Percentiles rank a stretch among this genome's conserved stretches.
phyloP scores from a whole-genome alignment of 1,140 invertebrate genomes.

The Heterodera schachtii region DNA sequence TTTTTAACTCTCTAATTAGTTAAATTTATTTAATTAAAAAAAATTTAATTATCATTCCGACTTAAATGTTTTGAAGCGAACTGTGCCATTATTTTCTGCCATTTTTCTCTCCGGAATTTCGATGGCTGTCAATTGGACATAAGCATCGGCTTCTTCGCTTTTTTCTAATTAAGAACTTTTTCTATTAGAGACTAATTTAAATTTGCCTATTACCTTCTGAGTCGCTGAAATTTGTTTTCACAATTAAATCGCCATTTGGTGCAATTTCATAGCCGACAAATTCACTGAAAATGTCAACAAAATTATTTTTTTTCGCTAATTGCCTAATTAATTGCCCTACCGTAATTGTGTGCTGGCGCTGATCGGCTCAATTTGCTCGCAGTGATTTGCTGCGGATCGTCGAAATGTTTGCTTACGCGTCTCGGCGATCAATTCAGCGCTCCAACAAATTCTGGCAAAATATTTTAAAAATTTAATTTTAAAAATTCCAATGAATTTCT shows the following conservation, averaged over 20 bases:
- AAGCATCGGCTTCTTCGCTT: constrained; percentile 44
- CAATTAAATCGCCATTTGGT: constrained; percentile 27
- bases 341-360: constrained; percentile 30
- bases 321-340: background rate
- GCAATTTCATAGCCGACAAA: constrained; percentile 46
- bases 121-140: constrained; percentile 54
- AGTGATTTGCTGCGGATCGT: constrained; percentile 42
- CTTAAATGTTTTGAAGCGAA: constrained; percentile 50
- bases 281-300: constrained; percentile 40
- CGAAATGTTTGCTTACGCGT: constrained; percentile 39
- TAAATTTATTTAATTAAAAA: constrained; percentile 1
- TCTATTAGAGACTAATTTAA: background rate
- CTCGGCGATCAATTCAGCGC: constrained; percentile 46
- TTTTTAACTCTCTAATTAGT: constrained; percentile 10
- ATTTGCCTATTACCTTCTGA: constrained; percentile 17
- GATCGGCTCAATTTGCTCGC: constrained; percentile 51
- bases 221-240: constrained; percentile 49
- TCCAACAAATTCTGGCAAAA: constrained; percentile 55
- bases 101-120: constrained; percentile 28
- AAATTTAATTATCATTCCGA: background rate
- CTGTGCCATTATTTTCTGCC: constrained; percentile 33
- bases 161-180: constrained; percentile 18
- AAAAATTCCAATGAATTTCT: background rate
- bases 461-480: background rate
- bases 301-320: background rate